Conservation (phyloP, 2,113 vertebrate species). For the Periophthalmus modestus region DNA sequence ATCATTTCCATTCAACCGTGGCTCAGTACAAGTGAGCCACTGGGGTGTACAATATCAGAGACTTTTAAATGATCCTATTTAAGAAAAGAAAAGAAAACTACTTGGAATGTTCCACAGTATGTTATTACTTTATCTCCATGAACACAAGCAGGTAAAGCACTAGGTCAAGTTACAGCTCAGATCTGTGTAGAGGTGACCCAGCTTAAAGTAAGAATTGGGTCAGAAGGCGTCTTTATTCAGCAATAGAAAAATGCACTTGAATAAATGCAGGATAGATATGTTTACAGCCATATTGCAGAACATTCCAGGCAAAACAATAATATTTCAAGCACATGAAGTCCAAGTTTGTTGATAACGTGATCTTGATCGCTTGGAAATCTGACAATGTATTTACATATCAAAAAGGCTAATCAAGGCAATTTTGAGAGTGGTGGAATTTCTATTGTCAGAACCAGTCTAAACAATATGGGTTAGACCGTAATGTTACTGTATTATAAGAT, state of each 20-base stretch:
- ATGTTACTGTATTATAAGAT: neutral
- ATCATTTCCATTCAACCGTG: neutral
- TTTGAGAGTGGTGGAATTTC: neutral
- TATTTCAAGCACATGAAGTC: neutral
- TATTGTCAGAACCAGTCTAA: neutral
- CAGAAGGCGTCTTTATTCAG: too few species aligned
- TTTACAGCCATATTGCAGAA: neutral
- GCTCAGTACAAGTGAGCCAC: neutral
- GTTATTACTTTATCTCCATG: neutral
- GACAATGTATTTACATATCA: neutral
- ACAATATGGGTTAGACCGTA: neutral
- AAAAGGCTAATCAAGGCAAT: too few species aligned
- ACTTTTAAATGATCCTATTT: too few species aligned
- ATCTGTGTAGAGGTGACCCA: too few species aligned
- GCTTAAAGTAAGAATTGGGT: too few species aligned
- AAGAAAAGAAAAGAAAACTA: too few species aligned
- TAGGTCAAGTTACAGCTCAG: too few species aligned
- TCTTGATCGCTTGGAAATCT: neutral
- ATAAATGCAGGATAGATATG: neutral
- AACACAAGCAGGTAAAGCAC: too few species aligned
- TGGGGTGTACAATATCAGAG: neutral
- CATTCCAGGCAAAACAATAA: neutral
- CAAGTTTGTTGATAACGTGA: too few species aligned
- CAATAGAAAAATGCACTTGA: too few species aligned
- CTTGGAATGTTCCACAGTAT: neutral